Conservation (phyloP, 2,113 vertebrate species). For the Bubo bubo region DNA sequence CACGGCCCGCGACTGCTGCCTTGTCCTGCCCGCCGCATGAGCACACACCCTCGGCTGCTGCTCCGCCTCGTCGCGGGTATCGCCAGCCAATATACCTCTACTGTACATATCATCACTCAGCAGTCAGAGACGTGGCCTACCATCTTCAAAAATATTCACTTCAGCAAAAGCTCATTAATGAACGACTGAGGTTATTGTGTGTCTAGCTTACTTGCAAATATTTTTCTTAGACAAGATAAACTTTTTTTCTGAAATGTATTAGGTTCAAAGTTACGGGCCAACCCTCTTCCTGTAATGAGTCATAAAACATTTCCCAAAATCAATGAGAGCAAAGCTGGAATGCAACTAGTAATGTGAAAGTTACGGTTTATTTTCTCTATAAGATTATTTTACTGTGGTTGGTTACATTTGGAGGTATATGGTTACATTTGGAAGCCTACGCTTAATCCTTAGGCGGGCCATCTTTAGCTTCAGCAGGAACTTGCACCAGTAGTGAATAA, state of each 20-base stretch:
- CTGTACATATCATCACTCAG: accelerated
- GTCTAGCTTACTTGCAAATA: not conserved
- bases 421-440: accelerated
- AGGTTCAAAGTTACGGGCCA: not conserved
- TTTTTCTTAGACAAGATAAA: not conserved
- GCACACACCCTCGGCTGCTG: too few species aligned
- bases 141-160: not conserved
- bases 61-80: too few species aligned
- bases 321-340: not conserved
- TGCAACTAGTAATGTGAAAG: not conserved
- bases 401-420: not conserved
- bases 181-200: not conserved
- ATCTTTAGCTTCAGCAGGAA: not conserved
- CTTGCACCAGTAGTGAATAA: not conserved
- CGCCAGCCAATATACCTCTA: accelerated
- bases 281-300: not conserved
- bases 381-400: not conserved
- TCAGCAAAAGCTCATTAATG: not conserved
- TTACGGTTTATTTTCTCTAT: accelerated
- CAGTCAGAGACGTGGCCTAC: accelerated
- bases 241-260: too few species aligned
- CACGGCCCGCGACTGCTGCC: too few species aligned
- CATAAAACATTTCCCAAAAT: not conserved
- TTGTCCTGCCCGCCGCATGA: too few species aligned
- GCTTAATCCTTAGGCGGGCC: too few species aligned